These are phyloP conservation scores for Pelmatolapia mariae DNA, from an alignment of 2,113 vertebrate genomes.

Conservation along the genomic window DNA sequence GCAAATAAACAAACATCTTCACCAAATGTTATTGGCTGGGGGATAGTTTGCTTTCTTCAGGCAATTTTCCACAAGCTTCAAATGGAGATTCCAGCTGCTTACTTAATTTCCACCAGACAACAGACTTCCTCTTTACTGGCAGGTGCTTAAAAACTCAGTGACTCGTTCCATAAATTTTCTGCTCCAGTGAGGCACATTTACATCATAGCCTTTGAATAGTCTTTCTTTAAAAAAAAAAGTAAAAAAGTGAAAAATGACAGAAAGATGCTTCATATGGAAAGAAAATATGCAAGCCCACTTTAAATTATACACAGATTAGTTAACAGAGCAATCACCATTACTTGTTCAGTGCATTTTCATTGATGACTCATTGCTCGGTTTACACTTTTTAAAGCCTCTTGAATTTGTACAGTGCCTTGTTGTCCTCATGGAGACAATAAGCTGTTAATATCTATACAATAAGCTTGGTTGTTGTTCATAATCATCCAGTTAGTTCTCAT, in stretches of 20 bases:
- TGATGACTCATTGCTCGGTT: conserved; percentile 12
- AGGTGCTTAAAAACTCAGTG: conserved; percentile 2
- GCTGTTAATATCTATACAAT: neutral
- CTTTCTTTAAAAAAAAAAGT: neutral
- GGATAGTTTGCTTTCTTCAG: conserved; percentile 4
- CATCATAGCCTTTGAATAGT: conserved; percentile 8
- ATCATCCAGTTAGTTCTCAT: neutral
- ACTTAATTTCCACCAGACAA: neutral
- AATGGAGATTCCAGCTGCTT: neutral
- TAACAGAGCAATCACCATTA: neutral
- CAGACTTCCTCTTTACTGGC: neutral
- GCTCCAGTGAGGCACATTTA: conserved; percentile 45
- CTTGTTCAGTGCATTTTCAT: conserved; percentile 6
- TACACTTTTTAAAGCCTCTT: conserved; percentile 37
- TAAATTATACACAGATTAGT: conserved; percentile 34
- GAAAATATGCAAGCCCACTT: conserved; percentile 26
- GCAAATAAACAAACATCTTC: neutral
- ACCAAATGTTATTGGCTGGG: neutral
- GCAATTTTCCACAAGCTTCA: neutral
- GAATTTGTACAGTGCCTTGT: neutral
- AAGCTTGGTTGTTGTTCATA: neutral
- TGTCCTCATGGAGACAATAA: conserved; percentile 26
- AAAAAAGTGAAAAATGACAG: neutral
- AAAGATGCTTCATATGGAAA: conserved; percentile 1
- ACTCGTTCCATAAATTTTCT: neutral